phyloP scores from a whole-genome alignment of 1,140 invertebrate genomes.

The Microvelia longipes region DNA sequence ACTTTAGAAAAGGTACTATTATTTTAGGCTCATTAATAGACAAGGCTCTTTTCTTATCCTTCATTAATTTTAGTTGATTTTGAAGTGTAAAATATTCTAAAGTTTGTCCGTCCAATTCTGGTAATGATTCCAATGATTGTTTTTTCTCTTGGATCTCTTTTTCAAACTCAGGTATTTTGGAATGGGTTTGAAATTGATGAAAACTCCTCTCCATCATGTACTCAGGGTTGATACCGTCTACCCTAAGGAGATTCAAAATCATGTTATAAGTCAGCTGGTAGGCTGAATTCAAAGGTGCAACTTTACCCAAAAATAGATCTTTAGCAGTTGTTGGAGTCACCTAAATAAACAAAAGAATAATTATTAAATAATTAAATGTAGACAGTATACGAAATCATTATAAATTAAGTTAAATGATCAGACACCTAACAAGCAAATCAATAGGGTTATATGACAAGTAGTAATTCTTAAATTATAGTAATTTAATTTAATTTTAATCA shows the following conservation, averaged over 20 bases:
- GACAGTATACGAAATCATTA: too few relatives aligned
- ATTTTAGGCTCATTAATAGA: slow-evolving; percentile 77
- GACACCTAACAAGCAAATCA: too few relatives aligned
- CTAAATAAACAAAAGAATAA: background rate
- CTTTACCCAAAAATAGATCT: slow-evolving; percentile 76
- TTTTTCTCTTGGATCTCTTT: slow-evolving; percentile 49
- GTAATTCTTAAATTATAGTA: too few relatives aligned
- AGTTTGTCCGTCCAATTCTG: slow-evolving; percentile 62
- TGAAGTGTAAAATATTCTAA: slow-evolving; percentile 33
- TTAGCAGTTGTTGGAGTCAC: slow-evolving; percentile 55
- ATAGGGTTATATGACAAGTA: too few relatives aligned
- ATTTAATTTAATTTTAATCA: too few relatives aligned
- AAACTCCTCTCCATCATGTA: slow-evolving; percentile 98
- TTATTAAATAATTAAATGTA: too few relatives aligned
- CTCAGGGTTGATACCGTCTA: slow-evolving; percentile 99
- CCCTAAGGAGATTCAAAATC: slow-evolving; percentile 89
- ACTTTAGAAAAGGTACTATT: slow-evolving; percentile 82
- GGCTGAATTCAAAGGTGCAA: slow-evolving; percentile 94
- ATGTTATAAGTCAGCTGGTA: slow-evolving; percentile 99
- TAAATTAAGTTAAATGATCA: too few relatives aligned
- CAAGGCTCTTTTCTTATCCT: slow-evolving; percentile 47
- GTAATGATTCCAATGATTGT: slow-evolving; percentile 55
- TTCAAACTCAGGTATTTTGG: slow-evolving; percentile 74
- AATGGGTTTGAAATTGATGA: slow-evolving; percentile 98
- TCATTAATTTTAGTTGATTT: slow-evolving; percentile 59